Base-by-base conservation (phyloP, 2,113 vertebrate species). In the Gobio gobio region DNA sequence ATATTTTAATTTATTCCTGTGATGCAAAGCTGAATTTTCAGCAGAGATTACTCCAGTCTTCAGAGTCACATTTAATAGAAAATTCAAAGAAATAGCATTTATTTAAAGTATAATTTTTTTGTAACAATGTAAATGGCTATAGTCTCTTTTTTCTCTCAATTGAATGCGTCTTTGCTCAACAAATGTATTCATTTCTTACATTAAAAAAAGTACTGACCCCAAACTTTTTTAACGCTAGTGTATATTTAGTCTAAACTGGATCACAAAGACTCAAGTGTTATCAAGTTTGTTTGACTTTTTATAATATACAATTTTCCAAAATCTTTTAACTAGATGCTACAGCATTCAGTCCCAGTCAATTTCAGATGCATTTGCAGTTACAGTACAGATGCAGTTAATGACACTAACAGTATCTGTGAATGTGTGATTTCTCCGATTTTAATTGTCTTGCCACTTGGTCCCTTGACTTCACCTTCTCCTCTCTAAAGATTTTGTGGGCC, bases 391-490 rank as follows among this genome's bases (percentile, higher is more conserved):
- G 73, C 73, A 24, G 58, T 64, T 80, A 24, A 14, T 72, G 45
- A 70, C 29, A 40, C 49, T 54, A 82, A 82, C 47, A 72, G 45
- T 49, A 22, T 51, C 64, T 70, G 49, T 72, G 29, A 76, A 76
- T 76, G 74, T 76, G 79, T 64, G 3, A 51, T 22, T 68, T 20
- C 45, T n/a, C 14, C 5, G 40, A 33, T 63, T 74, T 9, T 5
- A 64, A 49, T 47, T 54, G 77, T 81, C 5, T 82, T 75, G 72
- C 72, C 73, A 82, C 78, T 85, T 49, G 54, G 72, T 66, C 56
- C 73, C 78, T 85, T 80, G 70, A 82, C 45, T 64, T 86, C 58
- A 86, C 85, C 78, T 58, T 80, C 33, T 24, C 45, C 16, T 72
- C 63, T 64, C 5, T 63, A 40, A 70, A 59, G 51, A 29, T 29